A percentile compares a stretch with the other conserved stretches of the same genome.
These are phyloP conservation scores for Gnatocerus cornutus DNA, from an alignment of 2,888 invertebrate species.

Conservation along the genomic window DNA sequence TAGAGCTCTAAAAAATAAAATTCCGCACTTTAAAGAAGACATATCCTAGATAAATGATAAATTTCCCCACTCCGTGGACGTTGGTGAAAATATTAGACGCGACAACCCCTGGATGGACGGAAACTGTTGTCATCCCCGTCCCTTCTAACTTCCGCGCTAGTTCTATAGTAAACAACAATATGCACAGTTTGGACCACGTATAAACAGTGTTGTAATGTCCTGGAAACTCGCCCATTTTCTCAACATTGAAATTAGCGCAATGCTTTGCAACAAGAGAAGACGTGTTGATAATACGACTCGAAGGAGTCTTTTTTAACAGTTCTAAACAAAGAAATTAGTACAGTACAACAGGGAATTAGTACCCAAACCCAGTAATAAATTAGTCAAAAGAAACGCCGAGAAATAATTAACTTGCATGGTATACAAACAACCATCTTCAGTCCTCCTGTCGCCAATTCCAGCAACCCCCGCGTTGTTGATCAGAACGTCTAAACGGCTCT, in stretches of 20 bases:
- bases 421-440: conserved; percentile 77
- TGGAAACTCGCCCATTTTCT: neutral
- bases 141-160: conserved; percentile 48
- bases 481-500: conserved; percentile 72
- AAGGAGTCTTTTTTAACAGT: neutral
- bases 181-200: conserved; percentile 49
- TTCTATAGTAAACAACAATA: conserved; percentile 51
- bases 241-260: neutral
- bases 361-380: conserved; percentile 73
- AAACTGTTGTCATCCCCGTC: conserved; percentile 47
- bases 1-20: neutral
- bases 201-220: conserved; percentile 22
- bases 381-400: conserved; percentile 81
- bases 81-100: conserved; percentile 16
- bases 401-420: conserved; percentile 82
- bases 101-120: conserved; percentile 55
- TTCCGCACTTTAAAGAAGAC: neutral
- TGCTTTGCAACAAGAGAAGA: neutral
- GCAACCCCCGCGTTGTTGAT: conserved; percentile 73
- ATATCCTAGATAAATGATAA: neutral
- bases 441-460: conserved; percentile 69
- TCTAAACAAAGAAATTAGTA: conserved; percentile 24
- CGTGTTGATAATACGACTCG: conserved; percentile 4
- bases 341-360: conserved; percentile 43
- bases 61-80: neutral